phyloP scores from a whole-genome alignment of 2,797 vertebrate genomes.

The Pipistrellus pipistrellus region DNA sequence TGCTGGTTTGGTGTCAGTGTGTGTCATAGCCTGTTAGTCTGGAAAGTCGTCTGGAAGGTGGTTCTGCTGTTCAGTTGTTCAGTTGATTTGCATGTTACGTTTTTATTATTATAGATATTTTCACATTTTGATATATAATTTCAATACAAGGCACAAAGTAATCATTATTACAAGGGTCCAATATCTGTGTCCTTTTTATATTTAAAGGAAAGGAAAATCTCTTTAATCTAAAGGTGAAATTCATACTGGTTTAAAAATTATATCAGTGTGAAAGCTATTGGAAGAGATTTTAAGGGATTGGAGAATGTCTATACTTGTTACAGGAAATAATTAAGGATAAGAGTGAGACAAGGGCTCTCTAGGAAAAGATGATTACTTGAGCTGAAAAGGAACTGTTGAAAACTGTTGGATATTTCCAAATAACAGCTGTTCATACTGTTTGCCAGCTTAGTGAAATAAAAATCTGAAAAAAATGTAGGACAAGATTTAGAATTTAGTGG shows the following conservation, averaged over 20 bases:
- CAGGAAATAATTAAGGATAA: conserved; percentile 55
- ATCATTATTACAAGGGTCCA: neutral
- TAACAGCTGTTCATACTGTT: conserved; percentile 27
- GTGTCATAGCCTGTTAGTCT: too few species aligned
- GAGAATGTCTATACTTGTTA: conserved; percentile 33
- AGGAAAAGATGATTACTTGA: conserved; percentile 57
- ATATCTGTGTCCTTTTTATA: neutral
- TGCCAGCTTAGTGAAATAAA: conserved; percentile 16
- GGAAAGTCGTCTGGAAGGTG: too few species aligned
- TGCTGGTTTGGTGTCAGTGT: too few species aligned
- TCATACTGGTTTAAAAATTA: neutral
- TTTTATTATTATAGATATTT: neutral
- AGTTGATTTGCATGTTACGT: too few species aligned
- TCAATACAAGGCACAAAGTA: neutral
- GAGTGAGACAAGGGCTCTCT: conserved; percentile 26
- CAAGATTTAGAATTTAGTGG: conserved; percentile 10
- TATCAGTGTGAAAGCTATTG: conserved; percentile 37
- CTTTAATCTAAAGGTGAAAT: conserved; percentile 55
- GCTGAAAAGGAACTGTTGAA: conserved; percentile 12
- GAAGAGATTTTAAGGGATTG: conserved; percentile 56
- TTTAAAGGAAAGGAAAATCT: conserved; percentile 6
- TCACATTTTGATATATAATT: conserved; percentile 16
- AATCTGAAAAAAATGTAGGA: conserved; percentile 37
- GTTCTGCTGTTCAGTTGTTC: too few species aligned
- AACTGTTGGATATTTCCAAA: conserved; percentile 50